phyloP scores from a whole-genome alignment of 2,113 vertebrate genomes.

The Peromyscus californicus region DNA sequence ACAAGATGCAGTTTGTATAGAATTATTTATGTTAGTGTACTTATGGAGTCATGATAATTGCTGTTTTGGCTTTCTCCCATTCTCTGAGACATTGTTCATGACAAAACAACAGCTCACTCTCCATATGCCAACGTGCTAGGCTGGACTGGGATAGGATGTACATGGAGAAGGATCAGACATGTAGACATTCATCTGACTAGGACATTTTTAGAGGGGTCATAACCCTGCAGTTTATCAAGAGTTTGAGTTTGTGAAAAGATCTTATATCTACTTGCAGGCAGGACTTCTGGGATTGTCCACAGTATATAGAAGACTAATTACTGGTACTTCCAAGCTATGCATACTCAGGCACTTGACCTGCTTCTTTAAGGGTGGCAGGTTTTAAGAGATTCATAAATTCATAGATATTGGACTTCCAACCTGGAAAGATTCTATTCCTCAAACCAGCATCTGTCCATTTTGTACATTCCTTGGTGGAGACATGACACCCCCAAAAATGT shows the following conservation, averaged over 20 bases:
- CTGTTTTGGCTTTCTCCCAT: not conserved
- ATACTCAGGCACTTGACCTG: not conserved
- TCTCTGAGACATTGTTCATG: not conserved
- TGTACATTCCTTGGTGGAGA: not conserved
- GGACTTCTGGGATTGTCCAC: slow-evolving; percentile 5
- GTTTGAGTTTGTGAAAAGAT: not conserved
- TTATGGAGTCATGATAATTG: not conserved
- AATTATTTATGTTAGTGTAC: slow-evolving; percentile 27
- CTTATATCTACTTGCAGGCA: not conserved
- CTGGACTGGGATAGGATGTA: not conserved
- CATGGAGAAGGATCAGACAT: not conserved
- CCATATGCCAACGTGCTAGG: not conserved
- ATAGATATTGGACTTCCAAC: not conserved
- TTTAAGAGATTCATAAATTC: not conserved
- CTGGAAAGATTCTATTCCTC: not conserved
- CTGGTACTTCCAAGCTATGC: not conserved
- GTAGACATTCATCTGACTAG: not conserved
- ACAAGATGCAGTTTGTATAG: not conserved
- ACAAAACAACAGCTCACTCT: not conserved
- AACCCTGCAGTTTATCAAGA: not conserved
- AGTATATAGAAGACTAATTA: not conserved
- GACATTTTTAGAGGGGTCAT: not conserved
- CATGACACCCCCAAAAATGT: not conserved
- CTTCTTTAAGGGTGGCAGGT: not conserved
- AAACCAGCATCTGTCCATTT: not conserved